Conservation (phyloP, 2,888 invertebrate genomes). For the Pelosia muscerda region DNA sequence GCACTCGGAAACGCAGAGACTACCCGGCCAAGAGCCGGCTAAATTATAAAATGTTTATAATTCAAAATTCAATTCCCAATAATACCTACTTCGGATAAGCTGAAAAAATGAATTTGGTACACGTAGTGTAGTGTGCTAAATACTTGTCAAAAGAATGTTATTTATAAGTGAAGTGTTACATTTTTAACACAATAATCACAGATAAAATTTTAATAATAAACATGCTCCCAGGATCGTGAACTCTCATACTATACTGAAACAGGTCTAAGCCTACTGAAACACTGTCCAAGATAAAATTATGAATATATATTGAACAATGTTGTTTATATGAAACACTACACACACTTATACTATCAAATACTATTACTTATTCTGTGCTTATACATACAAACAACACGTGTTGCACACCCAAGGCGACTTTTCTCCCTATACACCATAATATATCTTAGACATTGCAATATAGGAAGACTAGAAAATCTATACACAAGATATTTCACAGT, state of each 20-base stretch:
- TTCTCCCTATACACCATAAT: constrained; percentile 33
- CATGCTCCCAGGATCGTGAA: constrained; percentile 10
- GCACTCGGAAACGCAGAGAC: no score
- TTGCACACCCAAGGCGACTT: background rate
- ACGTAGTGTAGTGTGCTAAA: no score
- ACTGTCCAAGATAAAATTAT: constrained; percentile 50
- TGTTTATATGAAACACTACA: background rate
- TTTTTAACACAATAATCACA: background rate
- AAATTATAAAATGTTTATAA: no score
- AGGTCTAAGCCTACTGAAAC: constrained; percentile 46
- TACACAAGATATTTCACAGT: constrained; percentile 44
- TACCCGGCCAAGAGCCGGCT: no score
- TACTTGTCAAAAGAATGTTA: background rate
- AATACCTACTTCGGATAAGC: background rate
- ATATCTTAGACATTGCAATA: constrained; percentile 50
- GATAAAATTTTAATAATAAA: background rate
- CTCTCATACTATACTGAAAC: constrained; percentile 25
- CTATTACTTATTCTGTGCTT: constrained; percentile 1
- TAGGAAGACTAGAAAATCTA: constrained; percentile 53
- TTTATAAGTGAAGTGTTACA: background rate
- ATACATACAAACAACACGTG: constrained; percentile 8
- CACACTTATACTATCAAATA: background rate
- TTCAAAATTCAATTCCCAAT: background rate
- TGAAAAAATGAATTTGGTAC: background rate
- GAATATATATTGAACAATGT: constrained; percentile 13